Conservation (phyloP, 2,113 vertebrate genomes). For the Burhinus oedicnemus region DNA sequence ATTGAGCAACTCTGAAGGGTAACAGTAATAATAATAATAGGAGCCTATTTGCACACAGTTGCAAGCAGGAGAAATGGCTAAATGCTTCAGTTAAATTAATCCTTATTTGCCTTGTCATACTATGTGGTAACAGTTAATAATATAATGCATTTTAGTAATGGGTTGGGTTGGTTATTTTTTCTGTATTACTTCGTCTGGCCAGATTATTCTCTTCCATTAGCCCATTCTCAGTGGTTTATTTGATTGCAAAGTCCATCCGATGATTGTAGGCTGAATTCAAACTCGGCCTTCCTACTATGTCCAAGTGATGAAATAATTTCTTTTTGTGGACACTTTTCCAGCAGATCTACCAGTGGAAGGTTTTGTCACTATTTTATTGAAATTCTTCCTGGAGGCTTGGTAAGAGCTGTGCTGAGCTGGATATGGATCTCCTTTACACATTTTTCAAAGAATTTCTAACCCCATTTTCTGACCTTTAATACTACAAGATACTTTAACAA, state of each 20-base stretch:
- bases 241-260: background rate
- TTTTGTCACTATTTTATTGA: background rate
- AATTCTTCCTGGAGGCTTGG: background rate
- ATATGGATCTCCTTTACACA: background rate
- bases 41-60: constrained; percentile 52
- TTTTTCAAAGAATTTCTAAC: background rate
- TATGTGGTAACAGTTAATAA: constrained; percentile 49
- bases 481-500: background rate
- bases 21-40: constrained; percentile 49
- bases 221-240: constrained; percentile 3
- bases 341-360: background rate
- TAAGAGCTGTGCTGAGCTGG: background rate
- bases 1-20: constrained; percentile 35
- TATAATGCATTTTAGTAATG: constrained; percentile 54
- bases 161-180: background rate
- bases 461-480: background rate
- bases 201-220: constrained; percentile 52
- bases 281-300: background rate
- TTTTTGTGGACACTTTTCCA: background rate
- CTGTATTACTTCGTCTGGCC: constrained; percentile 23
- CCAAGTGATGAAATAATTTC: background rate
- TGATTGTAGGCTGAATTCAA: background rate
- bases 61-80: constrained; percentile 46
- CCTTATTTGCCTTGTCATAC: constrained; percentile 50
- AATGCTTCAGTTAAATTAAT: constrained; percentile 59